phyloP scores from a whole-genome alignment of 2,113 vertebrate genomes.

The Nothocercus nigrocapillus region DNA sequence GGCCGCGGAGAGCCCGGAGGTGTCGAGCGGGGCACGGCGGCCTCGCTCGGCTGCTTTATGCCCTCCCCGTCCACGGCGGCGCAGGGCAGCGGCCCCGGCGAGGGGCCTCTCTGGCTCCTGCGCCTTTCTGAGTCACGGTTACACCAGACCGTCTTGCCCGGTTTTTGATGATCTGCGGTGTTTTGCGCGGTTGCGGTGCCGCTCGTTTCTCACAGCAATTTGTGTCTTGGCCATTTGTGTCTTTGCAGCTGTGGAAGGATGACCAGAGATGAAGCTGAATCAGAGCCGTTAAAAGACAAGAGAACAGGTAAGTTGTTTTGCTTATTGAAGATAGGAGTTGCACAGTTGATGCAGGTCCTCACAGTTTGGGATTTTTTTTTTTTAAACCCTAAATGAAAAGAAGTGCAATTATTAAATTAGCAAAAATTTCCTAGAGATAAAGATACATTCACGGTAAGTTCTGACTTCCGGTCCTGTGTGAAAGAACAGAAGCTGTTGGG shows the following conservation, averaged over 20 bases:
- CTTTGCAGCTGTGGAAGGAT: background rate
- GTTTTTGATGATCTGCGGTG: background rate
- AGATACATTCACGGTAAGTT: rapidly evolving
- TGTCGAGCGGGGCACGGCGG: too few species aligned
- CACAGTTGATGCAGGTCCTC: background rate
- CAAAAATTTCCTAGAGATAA: background rate
- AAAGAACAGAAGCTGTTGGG: background rate
- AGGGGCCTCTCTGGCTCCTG: background rate
- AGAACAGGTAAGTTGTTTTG: background rate
- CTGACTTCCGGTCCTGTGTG: rapidly evolving
- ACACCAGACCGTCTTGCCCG: background rate
- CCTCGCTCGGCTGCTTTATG: too few species aligned
- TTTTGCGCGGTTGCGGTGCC: background rate
- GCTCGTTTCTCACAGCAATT: background rate
- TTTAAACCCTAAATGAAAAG: background rate
- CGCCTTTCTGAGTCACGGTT: background rate
- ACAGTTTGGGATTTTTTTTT: background rate
- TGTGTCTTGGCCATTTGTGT: rapidly evolving
- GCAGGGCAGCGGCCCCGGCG: too few species aligned
- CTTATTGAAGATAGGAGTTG: background rate
- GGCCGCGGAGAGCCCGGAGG: too few species aligned
- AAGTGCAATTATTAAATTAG: background rate
- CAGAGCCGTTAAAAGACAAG: background rate
- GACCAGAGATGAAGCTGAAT: background rate
- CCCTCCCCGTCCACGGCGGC: too few species aligned